These are phyloP conservation scores for Amblyornis subalaris DNA, from an alignment of 2,113 vertebrate genomes.

Conservation along the genomic window DNA sequence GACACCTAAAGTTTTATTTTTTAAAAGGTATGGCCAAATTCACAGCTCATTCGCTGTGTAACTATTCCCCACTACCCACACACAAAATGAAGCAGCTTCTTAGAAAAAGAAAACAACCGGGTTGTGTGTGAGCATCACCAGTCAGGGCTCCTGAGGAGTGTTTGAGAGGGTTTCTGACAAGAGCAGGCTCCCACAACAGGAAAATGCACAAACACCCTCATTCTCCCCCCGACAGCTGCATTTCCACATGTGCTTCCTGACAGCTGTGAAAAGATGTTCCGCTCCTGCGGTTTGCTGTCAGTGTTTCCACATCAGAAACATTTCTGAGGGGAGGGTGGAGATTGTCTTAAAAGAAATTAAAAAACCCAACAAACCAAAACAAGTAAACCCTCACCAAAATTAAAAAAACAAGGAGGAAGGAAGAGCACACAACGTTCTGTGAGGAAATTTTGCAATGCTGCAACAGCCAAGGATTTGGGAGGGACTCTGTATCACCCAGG, in stretches of 20 bases:
- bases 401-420: background rate
- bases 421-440: background rate
- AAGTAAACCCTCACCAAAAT: background rate
- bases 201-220: background rate
- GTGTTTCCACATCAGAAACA: background rate
- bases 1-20: background rate
- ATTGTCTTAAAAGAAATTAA: background rate
- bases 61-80: background rate
- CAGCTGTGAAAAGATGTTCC: background rate
- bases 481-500: background rate
- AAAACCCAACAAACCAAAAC: background rate
- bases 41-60: background rate
- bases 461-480: background rate
- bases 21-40: background rate
- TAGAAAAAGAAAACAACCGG: fast-evolving
- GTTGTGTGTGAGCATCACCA: background rate
- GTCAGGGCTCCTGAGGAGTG: background rate
- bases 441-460: background rate
- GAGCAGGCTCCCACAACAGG: background rate
- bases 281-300: background rate
- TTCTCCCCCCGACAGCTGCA: background rate
- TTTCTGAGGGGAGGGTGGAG: background rate
- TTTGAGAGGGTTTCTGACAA: background rate
- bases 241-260: background rate
- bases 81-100: background rate